phyloP scores from a whole-genome alignment of 2,113 vertebrate species.

The Lonchura striata region DNA sequence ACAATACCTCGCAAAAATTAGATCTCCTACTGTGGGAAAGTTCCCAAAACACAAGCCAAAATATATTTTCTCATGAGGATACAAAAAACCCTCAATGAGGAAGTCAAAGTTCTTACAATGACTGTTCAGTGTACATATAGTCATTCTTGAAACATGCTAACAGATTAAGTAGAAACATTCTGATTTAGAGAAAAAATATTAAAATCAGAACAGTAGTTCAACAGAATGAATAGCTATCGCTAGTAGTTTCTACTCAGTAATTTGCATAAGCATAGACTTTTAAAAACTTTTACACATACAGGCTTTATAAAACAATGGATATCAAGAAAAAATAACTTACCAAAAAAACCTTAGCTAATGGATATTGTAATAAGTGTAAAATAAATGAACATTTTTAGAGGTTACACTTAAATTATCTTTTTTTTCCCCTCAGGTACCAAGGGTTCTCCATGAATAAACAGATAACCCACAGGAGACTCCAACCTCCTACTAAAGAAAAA shows the following conservation, averaged over 20 bases:
- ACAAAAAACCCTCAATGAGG: conserved; percentile 17
- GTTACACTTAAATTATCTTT: neutral
- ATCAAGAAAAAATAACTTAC: neutral
- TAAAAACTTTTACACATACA: neutral
- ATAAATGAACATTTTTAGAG: neutral
- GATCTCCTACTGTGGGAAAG: conserved; percentile 65
- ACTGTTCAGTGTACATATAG: neutral
- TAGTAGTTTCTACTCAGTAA: neutral
- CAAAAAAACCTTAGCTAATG: neutral
- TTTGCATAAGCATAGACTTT: neutral
- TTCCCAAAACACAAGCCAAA: conserved; percentile 58
- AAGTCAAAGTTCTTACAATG: conserved; percentile 22
- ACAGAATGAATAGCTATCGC: neutral
- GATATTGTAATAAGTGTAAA: neutral
- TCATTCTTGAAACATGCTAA: neutral
- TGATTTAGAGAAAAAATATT: neutral
- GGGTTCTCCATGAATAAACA: neutral
- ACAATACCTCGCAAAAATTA: conserved; percentile 64
- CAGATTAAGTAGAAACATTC: neutral
- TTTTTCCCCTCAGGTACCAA: neutral
- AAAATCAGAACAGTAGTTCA: neutral
- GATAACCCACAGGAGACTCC: neutral
- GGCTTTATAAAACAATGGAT: neutral
- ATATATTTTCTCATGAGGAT: conserved; percentile 56
- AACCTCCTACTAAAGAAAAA: neutral